These are phyloP conservation scores for Actinernus sp. DNA, from an alignment of 92 coral and sea anemone genomes.

Conservation along the genomic window DNA sequence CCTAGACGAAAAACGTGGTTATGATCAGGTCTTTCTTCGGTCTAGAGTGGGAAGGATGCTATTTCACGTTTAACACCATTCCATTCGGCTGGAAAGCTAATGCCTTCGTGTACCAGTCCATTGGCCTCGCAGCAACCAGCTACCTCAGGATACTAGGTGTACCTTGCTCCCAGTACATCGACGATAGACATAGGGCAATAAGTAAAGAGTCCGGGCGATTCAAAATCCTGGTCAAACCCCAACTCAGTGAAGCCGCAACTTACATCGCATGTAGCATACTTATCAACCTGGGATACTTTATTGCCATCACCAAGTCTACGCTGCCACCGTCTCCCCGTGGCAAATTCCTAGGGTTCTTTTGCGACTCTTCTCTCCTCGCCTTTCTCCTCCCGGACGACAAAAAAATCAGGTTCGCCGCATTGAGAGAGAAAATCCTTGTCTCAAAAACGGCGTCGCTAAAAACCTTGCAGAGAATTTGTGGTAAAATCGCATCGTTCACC, in stretches of 20 bases:
- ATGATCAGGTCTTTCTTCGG: no score
- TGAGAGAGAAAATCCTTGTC: not conserved
- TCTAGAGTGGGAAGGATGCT: not conserved
- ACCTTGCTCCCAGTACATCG: no score
- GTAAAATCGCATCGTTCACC: conserved; percentile 1
- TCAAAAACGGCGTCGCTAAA: not conserved
- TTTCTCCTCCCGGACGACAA: not conserved
- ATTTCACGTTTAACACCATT: not conserved
- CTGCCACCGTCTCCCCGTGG: no score
- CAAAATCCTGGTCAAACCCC: no score
- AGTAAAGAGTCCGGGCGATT: no score
- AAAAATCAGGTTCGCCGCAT: not conserved
- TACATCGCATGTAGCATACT: not conserved
- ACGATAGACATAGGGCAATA: no score
- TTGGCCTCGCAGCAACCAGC: not conserved
- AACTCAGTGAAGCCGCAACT: no score
- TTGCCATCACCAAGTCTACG: not conserved
- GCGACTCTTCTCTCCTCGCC: no score
- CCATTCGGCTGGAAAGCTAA: not conserved
- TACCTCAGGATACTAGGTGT: not conserved
- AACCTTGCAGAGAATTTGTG: not conserved
- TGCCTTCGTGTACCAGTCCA: no score
- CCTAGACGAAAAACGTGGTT: no score
- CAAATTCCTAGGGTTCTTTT: no score
- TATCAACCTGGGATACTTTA: not conserved